Evolutionary conservation across 2,113 vertebrate genomes (phyloP), one percentile per base, ranked within the genome.

Genomic region (Macaca nemestrina): DNA sequence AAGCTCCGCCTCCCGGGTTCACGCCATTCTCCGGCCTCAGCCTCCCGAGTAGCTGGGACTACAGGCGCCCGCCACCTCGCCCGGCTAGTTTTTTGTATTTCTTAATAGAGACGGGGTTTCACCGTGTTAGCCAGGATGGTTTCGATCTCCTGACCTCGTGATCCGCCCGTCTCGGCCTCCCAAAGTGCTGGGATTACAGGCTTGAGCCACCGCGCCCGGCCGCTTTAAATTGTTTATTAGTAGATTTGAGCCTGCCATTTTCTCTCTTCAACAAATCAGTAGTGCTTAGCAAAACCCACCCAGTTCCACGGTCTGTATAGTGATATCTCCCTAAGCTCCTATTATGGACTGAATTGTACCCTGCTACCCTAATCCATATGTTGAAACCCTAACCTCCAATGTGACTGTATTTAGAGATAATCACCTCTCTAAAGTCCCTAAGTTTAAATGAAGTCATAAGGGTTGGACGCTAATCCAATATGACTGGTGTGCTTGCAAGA

Each of bases 201-300:
- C n/a, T n/a, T n/a, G n/a, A n/a, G n/a, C n/a, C n/a, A n/a, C n/a
- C n/a, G n/a, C n/a, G n/a, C n/a, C n/a, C n/a, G n/a, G n/a, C n/a
- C n/a, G 52, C 84, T 93, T 92, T 94, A 64, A 93, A 95, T 57
- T 92, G 84, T 83, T 93, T 94, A 95, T 86, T 89, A 82, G 35
- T 55, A 88, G 64, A 81, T 85, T 30, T 43, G 75, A 88, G 72
- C 50, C 89, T 95, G 73, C 87, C 87, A 92, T 96, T 93, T 97
- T 96, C 80, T 93, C 80, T 95, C 83, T 94, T 92, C 75, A 83
- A 50, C 87, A 93, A 50, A 89, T 95, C 94, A 92, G 3, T 92
- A 38, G 35, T 92, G 52, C 57, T 93, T 90, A 93, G 87, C 55
- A 75, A 97, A 94, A 79, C 91, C 35, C 27, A 92, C 70, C 79